Evolutionary conservation across 2,113 vertebrate genomes (phyloP), one percentile per base, ranked within the genome.

Genomic region (Macrotus californicus): DNA sequence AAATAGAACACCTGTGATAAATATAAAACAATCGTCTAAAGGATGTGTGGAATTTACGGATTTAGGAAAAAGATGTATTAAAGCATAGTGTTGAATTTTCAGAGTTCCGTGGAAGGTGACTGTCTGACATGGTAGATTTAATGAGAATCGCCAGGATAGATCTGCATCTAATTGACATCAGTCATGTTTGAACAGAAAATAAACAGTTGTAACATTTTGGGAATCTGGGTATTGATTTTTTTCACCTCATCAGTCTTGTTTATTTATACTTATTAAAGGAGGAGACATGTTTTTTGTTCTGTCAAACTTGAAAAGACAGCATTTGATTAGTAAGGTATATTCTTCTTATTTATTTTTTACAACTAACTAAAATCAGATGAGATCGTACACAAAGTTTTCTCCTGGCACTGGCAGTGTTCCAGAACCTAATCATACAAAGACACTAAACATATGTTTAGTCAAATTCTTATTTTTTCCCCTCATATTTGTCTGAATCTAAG

Each of bases 191-290:
- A 98, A 97, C 90, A 97, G 89, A 98, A 98, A 97, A 95, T 97
- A 98, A 98, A 98, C 96, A 98, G 67, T 96, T 93, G 82, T 95
- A 96, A 93, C 94, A 93, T 97, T 97, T 98, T 98, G 97, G 93
- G 96, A 96, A 98, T 96, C 73, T 93, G 22, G 93, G 73, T 95
- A 97, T 97, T 98, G 97, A 98, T 98, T 98, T 98, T 59, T 96
- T 96, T 98, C 97, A 98, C 96, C 94, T 93, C 96, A 97, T 97
- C 96, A 97, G 94, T 96, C 96, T 91, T 97, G 97, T 98, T 97
- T 98, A 97, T 98, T 98, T 98, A 94, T 98, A 97, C 89, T 96
- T 98, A 97, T 97, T 98, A 96, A 96, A 97, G 61, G 91, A 92
- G 72, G 89, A 96, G 98, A 87, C 79, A n/a, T 98, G 95, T 95